Percentiles rank a stretch among this genome's conserved stretches.
Evolutionary conservation across 2,797 vertebrate genomes (phyloP).

Genomic region (Microtus agrestis): DNA sequence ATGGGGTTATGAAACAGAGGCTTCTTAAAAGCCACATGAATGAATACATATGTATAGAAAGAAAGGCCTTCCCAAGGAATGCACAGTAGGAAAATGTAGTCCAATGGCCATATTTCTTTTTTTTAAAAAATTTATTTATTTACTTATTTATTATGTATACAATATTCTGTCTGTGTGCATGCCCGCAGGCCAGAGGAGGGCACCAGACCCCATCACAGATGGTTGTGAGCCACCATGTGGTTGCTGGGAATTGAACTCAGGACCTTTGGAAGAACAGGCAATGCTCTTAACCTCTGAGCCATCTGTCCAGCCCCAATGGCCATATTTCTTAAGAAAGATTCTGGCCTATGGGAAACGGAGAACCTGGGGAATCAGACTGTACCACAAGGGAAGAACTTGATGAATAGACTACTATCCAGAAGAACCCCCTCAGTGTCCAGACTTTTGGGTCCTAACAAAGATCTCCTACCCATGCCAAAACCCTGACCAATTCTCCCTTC

Average conservation of each 20-base stretch:
- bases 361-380: background rate
- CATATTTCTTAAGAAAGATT: background rate
- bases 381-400: background rate
- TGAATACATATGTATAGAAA: background rate
- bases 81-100: background rate
- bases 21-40: background rate
- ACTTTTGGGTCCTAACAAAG: background rate
- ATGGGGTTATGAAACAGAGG: background rate
- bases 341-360: background rate
- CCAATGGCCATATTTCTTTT: background rate
- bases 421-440: background rate
- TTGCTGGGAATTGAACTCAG: too few relatives aligned
- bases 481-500: background rate
- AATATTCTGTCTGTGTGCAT: too few relatives aligned
- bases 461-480: background rate
- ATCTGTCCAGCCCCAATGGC: too few relatives aligned
- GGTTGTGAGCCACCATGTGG: too few relatives aligned
- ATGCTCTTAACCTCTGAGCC: too few relatives aligned
- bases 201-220: too few relatives aligned
- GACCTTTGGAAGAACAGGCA: too few relatives aligned
- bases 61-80: background rate
- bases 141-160: too few relatives aligned
- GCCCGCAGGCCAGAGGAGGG: too few relatives aligned
- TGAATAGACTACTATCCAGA: background rate
- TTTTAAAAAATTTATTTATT: too few relatives aligned